Base-by-base conservation (phyloP, 2,797 vertebrate species). In the Tolypeutes matacus region DNA sequence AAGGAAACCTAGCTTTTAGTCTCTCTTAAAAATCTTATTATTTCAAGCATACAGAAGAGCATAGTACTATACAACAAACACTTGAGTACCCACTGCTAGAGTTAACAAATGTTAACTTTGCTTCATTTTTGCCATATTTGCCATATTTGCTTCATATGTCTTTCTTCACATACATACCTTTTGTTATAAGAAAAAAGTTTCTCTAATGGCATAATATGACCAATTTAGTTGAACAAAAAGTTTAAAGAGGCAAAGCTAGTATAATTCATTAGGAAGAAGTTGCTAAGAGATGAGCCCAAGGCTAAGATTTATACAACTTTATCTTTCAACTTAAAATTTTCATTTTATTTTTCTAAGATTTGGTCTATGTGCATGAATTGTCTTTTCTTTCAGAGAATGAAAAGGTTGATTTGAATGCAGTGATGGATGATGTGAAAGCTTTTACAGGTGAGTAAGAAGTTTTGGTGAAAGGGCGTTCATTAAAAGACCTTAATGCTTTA, bases 341-440 rank as follows among this genome's bases (percentile, higher is more conserved):
- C 51, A 23, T 67, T 31, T 70, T 14, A 56, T 31, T 94, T 96
- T 86, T 75, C 27, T 67, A 82, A 89, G n/a, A 73, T 39, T 93
- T 39, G 18, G 1, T 82, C 36, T 83, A 23, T 62, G 3, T 94
- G 34, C 51, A 77, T 84, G 51, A 91, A 73, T 53, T 93, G 17
- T 88, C 69, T 86, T 95, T 89, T 94, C 69, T 91, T 95, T 85
- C 95, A 97, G 97, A 82, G 23, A 82, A 93, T 89, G 49, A 93
- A 80, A 96, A 84, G 87, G 96, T 96, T 67, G 67, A 85, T 49
- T 84, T 97, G 89, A 75, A 86, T 53, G 70, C 78, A 36, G 91
- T 93, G 27, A 94, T 96, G 67, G 83, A 88, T 80, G 36, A 87
- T 20, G 89, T 88, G 67, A 91, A 90, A 93, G 21, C 39, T 34